Base-by-base conservation (phyloP, 64 coral and sea anemone species). In the Orbicella faveolata region DNA sequence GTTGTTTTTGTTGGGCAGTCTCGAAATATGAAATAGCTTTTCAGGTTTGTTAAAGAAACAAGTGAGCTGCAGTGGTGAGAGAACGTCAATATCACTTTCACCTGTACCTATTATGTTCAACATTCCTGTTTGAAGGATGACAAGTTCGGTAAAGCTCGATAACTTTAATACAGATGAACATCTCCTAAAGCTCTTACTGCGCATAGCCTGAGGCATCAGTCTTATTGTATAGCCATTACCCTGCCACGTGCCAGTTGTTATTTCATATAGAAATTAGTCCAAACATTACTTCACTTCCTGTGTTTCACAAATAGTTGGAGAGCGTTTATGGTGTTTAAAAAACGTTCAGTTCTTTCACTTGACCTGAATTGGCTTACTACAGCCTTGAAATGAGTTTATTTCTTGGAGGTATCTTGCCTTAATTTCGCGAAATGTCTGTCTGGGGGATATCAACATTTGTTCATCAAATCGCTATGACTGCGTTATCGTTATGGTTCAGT, bases 401-500 rank as follows among this genome's bases (percentile, higher is more conserved):
- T 70, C 25, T 23, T 3, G 9, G 9, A 21, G 66, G 8, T 10
- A 23, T 69, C 21, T 70, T 59, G 21, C 67, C 67, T 70, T 70
- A 70, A 70, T 70, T 23, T 23, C 67, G 21, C 25, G 64, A 36
- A 4, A 84, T 84, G 44, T 84, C 19, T 35, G 63, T 63, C 11
- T 48, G 34, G 36, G 44, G 69, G 41, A 84, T 9, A 36, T 68
- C 10, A 25, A 69, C 17, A 39, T 69, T 68, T 70, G 37, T 73
- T 67, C 52, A 72, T 85, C 9, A 26, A 39, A 44, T 26, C 20
- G 35, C 21, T 52, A 52, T 85, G 14, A 17, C 30, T 52, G 10
- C n/a, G 65, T 85, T 73, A 72, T 85, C 65, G 21, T 84, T 68
- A 12, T 39, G 20, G 68, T 84, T 66, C 81, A 21, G 36, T 72